Evolutionary conservation across 1,140 invertebrate genomes (phyloP).

Genomic region (Littorina saxatilis): DNA sequence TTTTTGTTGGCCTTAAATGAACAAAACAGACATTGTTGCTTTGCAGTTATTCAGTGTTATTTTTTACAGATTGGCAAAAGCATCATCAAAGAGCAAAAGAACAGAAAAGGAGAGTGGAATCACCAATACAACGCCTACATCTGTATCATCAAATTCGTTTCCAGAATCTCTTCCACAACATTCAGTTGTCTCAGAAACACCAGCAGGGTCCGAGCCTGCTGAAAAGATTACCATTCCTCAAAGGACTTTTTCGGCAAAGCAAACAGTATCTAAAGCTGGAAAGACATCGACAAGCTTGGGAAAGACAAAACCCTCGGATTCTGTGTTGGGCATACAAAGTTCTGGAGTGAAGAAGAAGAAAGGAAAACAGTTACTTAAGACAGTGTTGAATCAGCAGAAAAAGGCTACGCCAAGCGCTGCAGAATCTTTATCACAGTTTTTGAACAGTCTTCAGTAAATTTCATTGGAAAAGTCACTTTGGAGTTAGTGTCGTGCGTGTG

Average conservation of each 20-base stretch:
- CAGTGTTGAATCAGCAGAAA: background rate
- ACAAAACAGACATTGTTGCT: too few species aligned
- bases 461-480: background rate
- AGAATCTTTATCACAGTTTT: background rate
- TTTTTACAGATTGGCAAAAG: too few species aligned
- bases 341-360: background rate
- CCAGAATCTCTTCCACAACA: too few species aligned
- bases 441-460: conserved; percentile 6
- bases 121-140: too few species aligned
- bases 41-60: too few species aligned
- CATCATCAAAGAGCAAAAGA: too few species aligned
- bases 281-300: background rate
- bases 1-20: too few species aligned
- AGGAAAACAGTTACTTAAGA: background rate
- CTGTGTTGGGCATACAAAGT: background rate
- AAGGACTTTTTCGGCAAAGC: background rate
- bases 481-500: background rate
- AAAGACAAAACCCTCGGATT: background rate
- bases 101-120: too few species aligned
- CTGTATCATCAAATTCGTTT: too few species aligned
- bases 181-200: background rate
- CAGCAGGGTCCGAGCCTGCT: background rate
- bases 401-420: background rate
- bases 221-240: background rate
- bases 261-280: background rate